Conservation (phyloP, 2,113 vertebrate genomes). For the Anhinga anhinga region DNA sequence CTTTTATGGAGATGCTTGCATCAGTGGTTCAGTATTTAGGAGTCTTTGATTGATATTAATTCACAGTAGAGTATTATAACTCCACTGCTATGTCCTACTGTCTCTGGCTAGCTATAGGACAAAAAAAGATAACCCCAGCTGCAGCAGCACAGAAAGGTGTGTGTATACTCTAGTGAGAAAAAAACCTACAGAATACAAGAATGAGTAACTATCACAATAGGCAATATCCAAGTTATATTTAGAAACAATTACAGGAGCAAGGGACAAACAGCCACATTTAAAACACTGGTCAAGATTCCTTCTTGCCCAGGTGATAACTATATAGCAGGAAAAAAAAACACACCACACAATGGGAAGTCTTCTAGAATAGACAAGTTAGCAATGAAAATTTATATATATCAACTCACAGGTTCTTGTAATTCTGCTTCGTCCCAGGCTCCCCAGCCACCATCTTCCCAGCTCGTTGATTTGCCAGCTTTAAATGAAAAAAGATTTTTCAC, state of each 20-base stretch:
- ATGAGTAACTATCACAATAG: background rate
- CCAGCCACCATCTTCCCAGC: conserved; percentile 83
- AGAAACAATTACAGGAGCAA: background rate
- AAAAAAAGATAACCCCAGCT: background rate
- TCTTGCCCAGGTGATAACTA: background rate
- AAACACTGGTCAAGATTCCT: background rate
- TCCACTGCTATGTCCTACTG: background rate
- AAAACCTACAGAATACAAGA: background rate
- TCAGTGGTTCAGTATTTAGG: background rate
- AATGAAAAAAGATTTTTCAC: background rate
- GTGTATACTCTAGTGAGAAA: background rate
- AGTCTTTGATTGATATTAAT: background rate
- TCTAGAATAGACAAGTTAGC: background rate
- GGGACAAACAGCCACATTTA: background rate
- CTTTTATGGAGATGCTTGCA: background rate
- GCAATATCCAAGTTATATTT: background rate
- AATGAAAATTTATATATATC: background rate
- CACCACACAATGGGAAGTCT: background rate
- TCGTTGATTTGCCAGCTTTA: conserved; percentile 70
- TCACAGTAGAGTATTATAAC: background rate
- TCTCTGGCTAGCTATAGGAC: background rate
- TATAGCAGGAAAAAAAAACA: background rate
- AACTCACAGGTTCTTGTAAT: conserved; percentile 75
- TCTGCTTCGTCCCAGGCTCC: conserved; percentile 83
- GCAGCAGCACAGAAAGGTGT: background rate